Evolutionary conservation across 2,888 invertebrate genomes (phyloP).

Genomic region (Malacosoma neustria): DNA sequence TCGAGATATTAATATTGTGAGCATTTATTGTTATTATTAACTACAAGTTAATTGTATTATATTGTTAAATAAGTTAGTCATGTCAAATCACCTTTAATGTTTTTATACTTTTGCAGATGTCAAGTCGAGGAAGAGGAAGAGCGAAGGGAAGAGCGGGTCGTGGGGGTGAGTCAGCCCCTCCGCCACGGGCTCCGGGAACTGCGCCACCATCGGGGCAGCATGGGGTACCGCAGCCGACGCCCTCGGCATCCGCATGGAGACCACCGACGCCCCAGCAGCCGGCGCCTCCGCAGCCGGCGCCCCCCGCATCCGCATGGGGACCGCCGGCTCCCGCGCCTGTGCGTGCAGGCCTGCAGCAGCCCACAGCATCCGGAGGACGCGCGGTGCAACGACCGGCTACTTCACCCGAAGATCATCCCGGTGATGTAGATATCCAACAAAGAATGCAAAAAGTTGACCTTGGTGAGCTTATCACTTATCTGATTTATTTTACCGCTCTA

Average conservation of each 20-base stretch:
- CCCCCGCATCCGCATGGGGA: slow-evolving; percentile 57
- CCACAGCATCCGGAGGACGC: slow-evolving; percentile 36
- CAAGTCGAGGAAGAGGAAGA: slow-evolving; percentile 50
- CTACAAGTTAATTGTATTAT: no score
- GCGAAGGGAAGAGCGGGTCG: slow-evolving; percentile 54
- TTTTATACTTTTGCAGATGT: no score
- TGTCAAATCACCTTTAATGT: no score
- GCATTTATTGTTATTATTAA: no score
- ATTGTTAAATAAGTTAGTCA: no score
- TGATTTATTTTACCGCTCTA: slow-evolving; percentile 1
- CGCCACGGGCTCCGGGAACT: slow-evolving; percentile 35
- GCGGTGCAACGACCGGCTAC: slow-evolving; percentile 46
- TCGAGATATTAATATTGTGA: no score
- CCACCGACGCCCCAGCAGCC: slow-evolving; percentile 27
- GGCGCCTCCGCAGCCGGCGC: slow-evolving; percentile 44
- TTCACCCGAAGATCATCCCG: slow-evolving; percentile 49
- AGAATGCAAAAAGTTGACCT: slow-evolving; percentile 44
- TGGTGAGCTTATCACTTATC: slow-evolving; percentile 21
- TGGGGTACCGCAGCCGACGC: slow-evolving; percentile 33
- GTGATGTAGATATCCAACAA: slow-evolving; percentile 52
- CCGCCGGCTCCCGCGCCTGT: slow-evolving; percentile 43
- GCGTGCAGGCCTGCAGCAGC: slow-evolving; percentile 43
- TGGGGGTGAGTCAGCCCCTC: slow-evolving; percentile 31
- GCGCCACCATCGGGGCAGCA: slow-evolving; percentile 34
- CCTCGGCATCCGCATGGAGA: slow-evolving; percentile 26